These are phyloP conservation scores for Perca flavescens DNA, from an alignment of 2,113 vertebrate genomes.

Conservation along the genomic window DNA sequence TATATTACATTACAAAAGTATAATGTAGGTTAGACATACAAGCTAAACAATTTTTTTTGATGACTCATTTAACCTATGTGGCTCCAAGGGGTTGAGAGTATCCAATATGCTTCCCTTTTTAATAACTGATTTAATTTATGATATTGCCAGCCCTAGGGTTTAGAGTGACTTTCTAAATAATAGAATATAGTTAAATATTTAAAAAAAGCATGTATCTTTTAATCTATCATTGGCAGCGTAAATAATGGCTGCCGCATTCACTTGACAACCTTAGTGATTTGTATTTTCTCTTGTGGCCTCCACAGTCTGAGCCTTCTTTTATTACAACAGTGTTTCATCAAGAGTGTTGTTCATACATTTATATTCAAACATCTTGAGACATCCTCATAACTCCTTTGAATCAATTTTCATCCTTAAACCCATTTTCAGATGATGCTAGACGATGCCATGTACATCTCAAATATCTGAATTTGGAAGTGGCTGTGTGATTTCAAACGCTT, in stretches of 20 bases:
- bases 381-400: slow-evolving; percentile 48
- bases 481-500: slow-evolving; percentile 48
- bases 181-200: neutral
- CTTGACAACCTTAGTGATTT: slow-evolving; percentile 31
- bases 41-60: no score
- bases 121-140: no score
- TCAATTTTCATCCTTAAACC: slow-evolving; percentile 39
- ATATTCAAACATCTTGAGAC: slow-evolving; percentile 40
- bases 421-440: neutral
- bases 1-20: no score
- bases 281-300: slow-evolving; percentile 20
- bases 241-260: slow-evolving; percentile 31
- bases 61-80: no score
- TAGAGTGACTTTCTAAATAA: no score
- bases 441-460: slow-evolving; percentile 14
- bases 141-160: no score
- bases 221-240: slow-evolving; percentile 25
- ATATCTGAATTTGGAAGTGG: slow-evolving; percentile 36
- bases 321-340: slow-evolving; percentile 56
- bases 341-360: slow-evolving; percentile 38
- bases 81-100: no score
- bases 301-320: slow-evolving; percentile 19
- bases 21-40: no score
- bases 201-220: slow-evolving; percentile 2
- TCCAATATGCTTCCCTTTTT: no score